A percentile compares a stretch with the other conserved stretches of the same genome.
Conservation (phyloP, 2,797 vertebrate genomes). For the Cyclura pinguis region DNA sequence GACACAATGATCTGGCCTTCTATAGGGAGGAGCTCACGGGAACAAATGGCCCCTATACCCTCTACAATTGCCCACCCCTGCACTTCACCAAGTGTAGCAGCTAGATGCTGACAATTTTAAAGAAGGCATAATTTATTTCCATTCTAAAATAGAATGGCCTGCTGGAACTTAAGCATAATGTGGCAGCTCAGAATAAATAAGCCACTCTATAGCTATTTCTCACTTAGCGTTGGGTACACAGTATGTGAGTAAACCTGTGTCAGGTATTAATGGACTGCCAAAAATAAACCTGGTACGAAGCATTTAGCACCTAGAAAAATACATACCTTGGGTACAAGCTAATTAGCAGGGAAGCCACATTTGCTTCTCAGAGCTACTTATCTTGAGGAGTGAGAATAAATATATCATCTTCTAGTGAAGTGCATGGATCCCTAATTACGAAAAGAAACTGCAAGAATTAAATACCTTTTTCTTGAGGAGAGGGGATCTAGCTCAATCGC, state of each 20-base stretch:
- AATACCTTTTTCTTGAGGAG: not conserved
- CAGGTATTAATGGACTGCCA: constrained; percentile 42
- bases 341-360: constrained; percentile 36
- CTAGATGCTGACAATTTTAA: not conserved
- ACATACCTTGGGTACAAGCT: constrained; percentile 28
- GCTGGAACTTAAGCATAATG: not conserved
- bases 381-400: constrained; percentile 35
- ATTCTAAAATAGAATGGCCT: not conserved
- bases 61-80: too few relatives aligned
- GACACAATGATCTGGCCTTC: too few relatives aligned
- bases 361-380: not conserved
- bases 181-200: constrained; percentile 15
- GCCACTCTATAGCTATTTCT: not conserved
- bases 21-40: too few relatives aligned
- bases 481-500: not conserved
- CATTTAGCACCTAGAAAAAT: constrained; percentile 40
- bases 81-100: not conserved
- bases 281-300: constrained; percentile 5
- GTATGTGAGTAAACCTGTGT: not conserved
- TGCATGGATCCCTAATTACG: constrained; percentile 24
- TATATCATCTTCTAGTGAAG: constrained; percentile 31
- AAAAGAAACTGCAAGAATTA: not conserved
- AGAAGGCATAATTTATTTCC: not conserved
- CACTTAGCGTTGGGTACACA: not conserved
- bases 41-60: too few relatives aligned